phyloP scores from a whole-genome alignment of 2,888 invertebrate genomes.

The Leucophenga maculata region DNA sequence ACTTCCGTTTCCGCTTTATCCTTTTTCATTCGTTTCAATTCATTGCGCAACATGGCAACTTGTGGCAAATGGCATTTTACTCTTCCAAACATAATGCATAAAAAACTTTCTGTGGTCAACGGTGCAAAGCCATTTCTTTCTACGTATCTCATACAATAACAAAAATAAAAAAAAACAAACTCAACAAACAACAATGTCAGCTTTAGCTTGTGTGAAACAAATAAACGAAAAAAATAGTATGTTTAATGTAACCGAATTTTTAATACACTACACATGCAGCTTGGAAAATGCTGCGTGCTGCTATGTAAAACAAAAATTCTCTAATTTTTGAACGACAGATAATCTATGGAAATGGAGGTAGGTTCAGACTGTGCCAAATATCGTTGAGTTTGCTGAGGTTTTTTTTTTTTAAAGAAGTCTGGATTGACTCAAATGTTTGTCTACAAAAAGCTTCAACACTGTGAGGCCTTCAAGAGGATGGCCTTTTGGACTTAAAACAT shows the following conservation, averaged over 20 bases:
- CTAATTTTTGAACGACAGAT: too few relatives aligned
- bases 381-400: too few relatives aligned
- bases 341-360: too few relatives aligned
- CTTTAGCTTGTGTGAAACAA: neutral
- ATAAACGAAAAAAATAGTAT: slow-evolving; percentile 4
- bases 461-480: too few relatives aligned
- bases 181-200: neutral
- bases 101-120: slow-evolving; percentile 32
- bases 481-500: too few relatives aligned
- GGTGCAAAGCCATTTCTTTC: slow-evolving; percentile 20
- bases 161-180: neutral
- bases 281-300: too few relatives aligned
- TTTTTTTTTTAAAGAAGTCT: too few relatives aligned
- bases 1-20: neutral
- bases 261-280: too few relatives aligned
- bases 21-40: neutral
- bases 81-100: slow-evolving; percentile 37
- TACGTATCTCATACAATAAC: neutral
- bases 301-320: slow-evolving; percentile 18
- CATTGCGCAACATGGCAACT: slow-evolving; percentile 32
- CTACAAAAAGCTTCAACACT: too few relatives aligned
- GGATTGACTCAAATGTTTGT: too few relatives aligned
- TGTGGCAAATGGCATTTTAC: slow-evolving; percentile 38
- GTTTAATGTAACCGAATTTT: slow-evolving; percentile 32
- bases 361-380: too few relatives aligned